Base-by-base conservation (phyloP, 2,888 invertebrate species). In the Harmothoe impar region DNA sequence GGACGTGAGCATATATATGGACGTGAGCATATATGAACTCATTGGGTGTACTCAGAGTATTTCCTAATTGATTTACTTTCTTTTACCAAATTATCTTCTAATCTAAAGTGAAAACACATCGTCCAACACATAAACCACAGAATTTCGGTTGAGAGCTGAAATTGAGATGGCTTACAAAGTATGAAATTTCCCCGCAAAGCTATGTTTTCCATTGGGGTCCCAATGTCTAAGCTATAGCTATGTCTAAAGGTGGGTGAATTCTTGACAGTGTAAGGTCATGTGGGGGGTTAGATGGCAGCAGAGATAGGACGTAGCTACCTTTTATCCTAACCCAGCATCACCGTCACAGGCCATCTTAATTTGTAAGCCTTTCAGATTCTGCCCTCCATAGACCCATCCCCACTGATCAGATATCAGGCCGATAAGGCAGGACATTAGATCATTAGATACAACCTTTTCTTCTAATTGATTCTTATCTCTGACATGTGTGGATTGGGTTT, bases 261-360 rank as follows among this genome's bases (percentile, higher is more conserved):
- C n/a, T 62, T 3, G 0, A 20, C n/a, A 7, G 62, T n/a, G 7
- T n/a, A 62, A n/a, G 62, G n/a, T 20, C 62, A 3, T n/a, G 62
- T 62, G 1, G 62, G 62, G n/a, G 62, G 62, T 20, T 62, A 62
- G 62, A 62, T 62, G 62, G 62, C 15, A 3, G 62, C 62, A 62
- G 12, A 62, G 81, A 81, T 81, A 15, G 33, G 35, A 33, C 81
- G 23, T 81, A 35, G 20, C 33, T 81, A 33, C 15, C 25, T 29
- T 29, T 72, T 72, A 72, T 72, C 72, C 29, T n/a, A n/a, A 72
- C n/a, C 17, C 72, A 23, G 15, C 72, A 72, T 72, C 62, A 29
- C 72, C 25, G 25, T 72, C 72, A 72, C 62, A 72, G 81, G 81
- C 43, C 81, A 43, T 81, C 81, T 81, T 81, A 81, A 81, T 81